Evolutionary conservation across 2,888 invertebrate genomes (phyloP), one percentile per base, ranked within the genome.

Genomic region (Dendrolimus pini): DNA sequence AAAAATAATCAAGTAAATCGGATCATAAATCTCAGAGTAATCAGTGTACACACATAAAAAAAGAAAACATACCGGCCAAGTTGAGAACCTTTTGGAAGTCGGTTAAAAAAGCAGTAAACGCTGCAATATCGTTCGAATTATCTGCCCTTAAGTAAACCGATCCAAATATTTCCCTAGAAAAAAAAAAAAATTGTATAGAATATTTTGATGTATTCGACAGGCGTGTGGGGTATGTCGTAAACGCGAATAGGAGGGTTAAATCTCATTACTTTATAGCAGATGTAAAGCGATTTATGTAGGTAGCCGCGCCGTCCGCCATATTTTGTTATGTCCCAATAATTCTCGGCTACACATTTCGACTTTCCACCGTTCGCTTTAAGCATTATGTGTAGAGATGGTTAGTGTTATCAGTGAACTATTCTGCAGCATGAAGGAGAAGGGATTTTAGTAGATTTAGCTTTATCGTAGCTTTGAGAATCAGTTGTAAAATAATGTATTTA

Each of bases 241-340:
- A 87, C 71, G 80, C 71, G 78, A 80, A 83, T 81, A 75, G 77
- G 80, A 79, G 83, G 87, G 86, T 83, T 86, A 85, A 88, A 89
- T 85, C 85, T 85, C 85, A 85, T 88, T 88, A 88, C 86, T 86
- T 88, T 88, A 88, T 85, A 77, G 86, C 78, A 83, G 83, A 86
- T 84, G 85, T 85, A 84, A 85, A 86, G 74, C 82, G 82, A 85
- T 87, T 86, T 87, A 85, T 85, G 72, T 82, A 78, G 85, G 84
- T 81, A 77, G 70, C 73, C 77, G 77, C 70, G 69, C 65, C 69
- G 79, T 81, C 65, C 69, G 79, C 81, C 78, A 82, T 87, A 85
- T 86, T 85, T 83, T 80, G 85, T 85, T 86, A 85, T 87, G 83
- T 84, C 78, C 83, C 82, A 80, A 87, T 87, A 85, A 87, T 84